Evolutionary conservation across 1,140 invertebrate genomes (phyloP).

Genomic region (Orussus abietinus): DNA sequence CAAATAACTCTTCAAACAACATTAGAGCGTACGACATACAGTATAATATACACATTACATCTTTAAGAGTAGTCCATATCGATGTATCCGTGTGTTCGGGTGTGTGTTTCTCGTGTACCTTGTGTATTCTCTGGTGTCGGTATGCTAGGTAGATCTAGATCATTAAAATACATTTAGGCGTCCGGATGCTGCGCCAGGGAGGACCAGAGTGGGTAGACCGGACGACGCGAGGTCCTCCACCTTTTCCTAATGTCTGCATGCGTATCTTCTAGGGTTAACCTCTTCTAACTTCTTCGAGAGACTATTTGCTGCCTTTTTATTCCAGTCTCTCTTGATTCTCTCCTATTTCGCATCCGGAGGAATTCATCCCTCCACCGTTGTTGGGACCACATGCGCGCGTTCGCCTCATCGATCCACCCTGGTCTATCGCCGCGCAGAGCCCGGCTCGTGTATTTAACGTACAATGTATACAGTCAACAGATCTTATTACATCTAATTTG

Average conservation of each 20-base stretch:
- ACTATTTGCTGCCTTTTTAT: too few relatives aligned
- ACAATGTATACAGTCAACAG: conserved; percentile 51
- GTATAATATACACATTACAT: conserved; percentile 51
- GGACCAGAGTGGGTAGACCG: too few relatives aligned
- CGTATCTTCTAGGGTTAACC: too few relatives aligned
- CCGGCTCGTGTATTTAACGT: conserved; percentile 20
- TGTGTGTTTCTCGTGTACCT: conserved; percentile 21
- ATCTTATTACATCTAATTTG: conserved; percentile 50
- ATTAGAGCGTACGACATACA: conserved; percentile 56
- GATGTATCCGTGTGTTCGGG: conserved; percentile 19
- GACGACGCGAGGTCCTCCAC: too few relatives aligned
- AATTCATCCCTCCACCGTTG: too few relatives aligned
- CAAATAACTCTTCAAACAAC: conserved; percentile 57
- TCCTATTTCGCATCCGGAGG: too few relatives aligned
- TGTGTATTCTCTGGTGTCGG: conserved; percentile 16
- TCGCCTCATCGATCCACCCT: conserved; percentile 26
- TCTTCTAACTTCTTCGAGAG: too few relatives aligned
- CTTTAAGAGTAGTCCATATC: conserved; percentile 33
- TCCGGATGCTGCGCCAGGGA: too few relatives aligned
- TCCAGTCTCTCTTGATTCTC: too few relatives aligned
- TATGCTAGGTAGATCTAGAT: conserved; percentile 15
- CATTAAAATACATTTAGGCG: conserved; percentile 16
- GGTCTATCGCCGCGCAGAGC: conserved; percentile 27
- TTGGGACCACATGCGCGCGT: too few relatives aligned
- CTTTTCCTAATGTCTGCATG: too few relatives aligned